Percentiles rank a stretch among this genome's conserved stretches.
These are phyloP conservation scores for Protonibea diacanthus DNA, from an alignment of 2,797 vertebrate genomes.

Conservation along the genomic window DNA sequence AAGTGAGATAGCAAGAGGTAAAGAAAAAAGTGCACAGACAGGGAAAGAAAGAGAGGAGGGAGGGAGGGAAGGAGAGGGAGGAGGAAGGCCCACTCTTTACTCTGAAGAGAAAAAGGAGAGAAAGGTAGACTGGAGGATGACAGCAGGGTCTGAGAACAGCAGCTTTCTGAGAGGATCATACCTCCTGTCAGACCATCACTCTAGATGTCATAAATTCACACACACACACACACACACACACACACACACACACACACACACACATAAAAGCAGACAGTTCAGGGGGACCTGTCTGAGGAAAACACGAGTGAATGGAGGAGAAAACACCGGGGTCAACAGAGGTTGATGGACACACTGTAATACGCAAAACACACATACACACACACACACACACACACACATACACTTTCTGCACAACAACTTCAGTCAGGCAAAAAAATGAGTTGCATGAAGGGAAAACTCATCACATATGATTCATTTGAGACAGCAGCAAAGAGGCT, in stretches of 20 bases:
- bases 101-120: constrained; percentile 40
- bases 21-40: constrained; percentile 22
- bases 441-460: background rate
- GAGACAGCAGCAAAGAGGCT: background rate
- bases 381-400: constrained; percentile 16
- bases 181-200: constrained; percentile 67
- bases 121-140: constrained; percentile 44
- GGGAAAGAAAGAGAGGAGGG: background rate
- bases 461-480: background rate
- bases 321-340: constrained; percentile 59
- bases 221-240: constrained; percentile 10
- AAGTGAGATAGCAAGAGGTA: constrained; percentile 28
- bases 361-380: constrained; percentile 29
- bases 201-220: constrained; percentile 49
- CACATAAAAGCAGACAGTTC: constrained; percentile 43
- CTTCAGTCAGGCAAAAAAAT: background rate
- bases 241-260: constrained; percentile 23
- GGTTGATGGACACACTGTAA: constrained; percentile 50
- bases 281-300: constrained; percentile 52
- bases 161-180: constrained; percentile 61
- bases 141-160: constrained; percentile 56
- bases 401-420: background rate
- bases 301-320: constrained; percentile 50
- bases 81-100: constrained; percentile 11
- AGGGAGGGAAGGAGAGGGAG: background rate